Evolutionary conservation across 2,888 invertebrate genomes (phyloP), one percentile per base, ranked within the genome.

Genomic region (Synergus laeviventris): DNA sequence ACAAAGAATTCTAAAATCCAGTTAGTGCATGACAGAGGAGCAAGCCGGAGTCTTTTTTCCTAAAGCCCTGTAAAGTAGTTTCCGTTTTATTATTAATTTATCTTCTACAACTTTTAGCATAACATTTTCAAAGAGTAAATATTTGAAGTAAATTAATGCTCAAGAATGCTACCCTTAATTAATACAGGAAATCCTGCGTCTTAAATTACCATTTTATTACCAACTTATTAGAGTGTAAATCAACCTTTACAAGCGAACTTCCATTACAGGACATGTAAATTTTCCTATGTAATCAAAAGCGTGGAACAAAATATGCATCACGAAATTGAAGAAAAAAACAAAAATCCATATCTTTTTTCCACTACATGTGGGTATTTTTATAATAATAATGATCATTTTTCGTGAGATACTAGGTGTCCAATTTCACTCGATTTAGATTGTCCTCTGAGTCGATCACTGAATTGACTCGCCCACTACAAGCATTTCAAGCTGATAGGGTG

Each of bases 1-100:
- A 60, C 75, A 74, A 80, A 80, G 80, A 81, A 79, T 79, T 74
- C 78, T 77, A 76, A 79, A 81, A 81, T 81, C 77, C 78, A 62
- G 76, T 82, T 82, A 79, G 59, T 66, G 42, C 42, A 45, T 21
- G 64, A 49, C 24, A 14, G 12, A 21, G 56, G 21, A 59, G 56
- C 5, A 59, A 59, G n/a, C 56, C 24, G 24, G 42, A 70, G 31
- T 49, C 16, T 49, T 49, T 70, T 70, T 49, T 31, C 16, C n/a
- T 2, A 31, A 31, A 49, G 8, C n/a, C 1, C 24, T 5, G 21
- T 45, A 45, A 66, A 8, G 64, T 66, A 64, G 39, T 66, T 66
- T 42, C 24, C n/a, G 9, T 24, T 42, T 24, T 45, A 24, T 66
- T 66, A 66, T 66, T 45, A 24, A 24, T 66, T 66, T 16, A 31